Base-by-base conservation (phyloP, 2,797 vertebrate species). In the Gadopsis bispinosus region DNA sequence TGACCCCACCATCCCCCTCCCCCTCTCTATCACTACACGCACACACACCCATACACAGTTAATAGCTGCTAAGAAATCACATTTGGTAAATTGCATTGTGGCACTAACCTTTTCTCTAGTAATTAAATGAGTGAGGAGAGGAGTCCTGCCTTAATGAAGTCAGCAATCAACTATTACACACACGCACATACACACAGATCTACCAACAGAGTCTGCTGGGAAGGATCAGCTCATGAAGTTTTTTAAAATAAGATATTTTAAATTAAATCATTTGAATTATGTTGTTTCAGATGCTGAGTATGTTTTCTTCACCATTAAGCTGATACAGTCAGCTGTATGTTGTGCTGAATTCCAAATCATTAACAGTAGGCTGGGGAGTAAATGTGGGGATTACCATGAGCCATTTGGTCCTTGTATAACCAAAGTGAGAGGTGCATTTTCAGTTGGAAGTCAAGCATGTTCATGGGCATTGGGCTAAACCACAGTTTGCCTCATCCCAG, bases 71-170 rank as follows among this genome's bases (percentile, higher is more conserved):
- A 84, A 86, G 89, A 91, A 88, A 91, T 91, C 80, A 89, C 88
- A 89, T 91, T 91, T 90, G 79, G 83, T 89, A 88, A 90, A 90
- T 91, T 91, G 88, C 87, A 48, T 88, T 79, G 87, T 89, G 87
- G 87, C 88, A 82, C 84, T 91, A 91, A 90, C 90, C 88, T 91
- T 91, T 90, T 88, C 88, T 83, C 78, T 80, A 71, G 88, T 86
- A 89, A 91, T 91, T 91, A 88, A 91, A 89, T 87, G 85, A 86
- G 80, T 83, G 85, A 80, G 76, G 59, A 83, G 81, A 83, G 74
- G 65, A 87, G 72, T 77, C 59, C 66, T 78, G 85, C 69, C 72
- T 80, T 88, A 87, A 91, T 91, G 84, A 91, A 91, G 87, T 85
- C 82, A 83, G 84, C 87, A 87, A 86, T 90, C 82, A 83, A 81